phyloP scores from a whole-genome alignment of 2,888 invertebrate genomes.

The Pterostichus madidus region DNA sequence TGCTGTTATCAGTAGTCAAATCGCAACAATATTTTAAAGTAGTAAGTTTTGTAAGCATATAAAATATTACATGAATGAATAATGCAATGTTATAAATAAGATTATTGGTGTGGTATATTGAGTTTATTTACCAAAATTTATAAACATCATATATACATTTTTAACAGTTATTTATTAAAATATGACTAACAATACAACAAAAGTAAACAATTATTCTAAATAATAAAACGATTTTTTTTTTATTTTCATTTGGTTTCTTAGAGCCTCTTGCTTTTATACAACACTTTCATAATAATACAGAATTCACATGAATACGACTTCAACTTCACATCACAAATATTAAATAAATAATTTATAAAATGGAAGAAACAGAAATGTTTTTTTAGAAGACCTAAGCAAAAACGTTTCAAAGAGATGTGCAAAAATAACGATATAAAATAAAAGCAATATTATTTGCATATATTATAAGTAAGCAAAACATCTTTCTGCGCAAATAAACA shows the following conservation, averaged over 20 bases:
- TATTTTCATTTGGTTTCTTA: slow-evolving; percentile 1
- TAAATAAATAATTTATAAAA: slow-evolving; percentile 3
- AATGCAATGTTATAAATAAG: no score
- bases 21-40: no score
- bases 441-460: neutral
- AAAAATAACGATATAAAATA: neutral
- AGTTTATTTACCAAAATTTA: slow-evolving; percentile 29
- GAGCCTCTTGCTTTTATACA: slow-evolving; percentile 18
- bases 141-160: slow-evolving; percentile 38
- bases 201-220: neutral
- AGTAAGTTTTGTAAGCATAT: no score
- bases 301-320: neutral
- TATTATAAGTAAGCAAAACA: neutral
- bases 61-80: no score
- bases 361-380: slow-evolving; percentile 18
- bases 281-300: neutral
- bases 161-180: slow-evolving; percentile 12
- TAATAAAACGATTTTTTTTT: neutral
- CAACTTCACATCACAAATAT: slow-evolving; percentile 1
- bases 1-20: no score
- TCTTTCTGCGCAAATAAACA: neutral
- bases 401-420: slow-evolving; percentile 6
- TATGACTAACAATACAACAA: slow-evolving; percentile 3
- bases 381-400: slow-evolving; percentile 7
- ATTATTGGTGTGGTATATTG: neutral